These are phyloP conservation scores for Hyles vespertilio DNA, from an alignment of 1,140 invertebrate genomes.

Conservation along the genomic window DNA sequence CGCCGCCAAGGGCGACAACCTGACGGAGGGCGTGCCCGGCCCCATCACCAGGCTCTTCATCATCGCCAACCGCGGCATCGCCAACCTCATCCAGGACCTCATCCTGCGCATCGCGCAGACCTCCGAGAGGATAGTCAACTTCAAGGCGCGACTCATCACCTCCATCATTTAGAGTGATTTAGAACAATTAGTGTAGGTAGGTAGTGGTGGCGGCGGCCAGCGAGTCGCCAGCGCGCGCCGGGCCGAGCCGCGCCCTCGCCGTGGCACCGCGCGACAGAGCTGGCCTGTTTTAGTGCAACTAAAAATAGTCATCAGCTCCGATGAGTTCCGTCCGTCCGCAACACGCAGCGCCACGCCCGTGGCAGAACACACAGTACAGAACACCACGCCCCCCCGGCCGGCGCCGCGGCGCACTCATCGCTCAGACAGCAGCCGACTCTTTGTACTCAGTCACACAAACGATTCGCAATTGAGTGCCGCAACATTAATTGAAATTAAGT, in stretches of 20 bases:
- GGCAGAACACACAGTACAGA: too few relatives aligned
- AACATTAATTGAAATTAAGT: too few relatives aligned
- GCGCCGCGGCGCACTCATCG: too few relatives aligned
- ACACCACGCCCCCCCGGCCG: too few relatives aligned
- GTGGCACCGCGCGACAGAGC: too few relatives aligned
- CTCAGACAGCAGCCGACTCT: too few relatives aligned
- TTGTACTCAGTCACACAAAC: too few relatives aligned
- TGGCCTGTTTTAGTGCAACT: too few relatives aligned
- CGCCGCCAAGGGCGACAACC: slow-evolving; percentile 78
- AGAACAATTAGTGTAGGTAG: slow-evolving; percentile 48
- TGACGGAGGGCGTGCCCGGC: slow-evolving; percentile 87
- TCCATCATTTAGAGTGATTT: slow-evolving; percentile 84
- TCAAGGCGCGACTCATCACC: slow-evolving; percentile 91
- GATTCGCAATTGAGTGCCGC: too few relatives aligned
- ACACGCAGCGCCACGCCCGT: too few relatives aligned
- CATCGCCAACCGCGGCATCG: slow-evolving; percentile 88
- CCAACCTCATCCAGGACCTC: slow-evolving; percentile 89
- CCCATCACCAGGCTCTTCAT: slow-evolving; percentile 90
- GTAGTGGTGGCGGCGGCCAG: slow-evolving; percentile 29
- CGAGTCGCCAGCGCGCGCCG: slow-evolving; percentile 13
- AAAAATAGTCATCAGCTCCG: too few relatives aligned
- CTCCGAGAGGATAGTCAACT: slow-evolving; percentile 92
- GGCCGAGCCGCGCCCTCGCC: slow-evolving; percentile 12
- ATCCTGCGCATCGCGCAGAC: slow-evolving; percentile 91
- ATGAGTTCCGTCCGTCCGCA: too few relatives aligned